Percentiles rank a stretch among this genome's conserved stretches.
phyloP scores from a whole-genome alignment of 2,113 vertebrate genomes.

The Chrysemys picta region DNA sequence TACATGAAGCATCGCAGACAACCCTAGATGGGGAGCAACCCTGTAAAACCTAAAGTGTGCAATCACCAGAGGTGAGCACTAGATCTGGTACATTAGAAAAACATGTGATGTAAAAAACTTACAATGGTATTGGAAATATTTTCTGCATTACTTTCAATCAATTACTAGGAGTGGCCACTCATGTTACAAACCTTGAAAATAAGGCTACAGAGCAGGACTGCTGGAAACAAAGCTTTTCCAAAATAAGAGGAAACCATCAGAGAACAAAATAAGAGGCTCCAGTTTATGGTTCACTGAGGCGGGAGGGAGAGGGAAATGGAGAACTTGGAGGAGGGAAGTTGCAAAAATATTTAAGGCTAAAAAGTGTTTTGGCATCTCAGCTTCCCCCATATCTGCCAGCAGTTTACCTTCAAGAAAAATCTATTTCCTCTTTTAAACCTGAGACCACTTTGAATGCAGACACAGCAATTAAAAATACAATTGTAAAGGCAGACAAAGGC shows the following conservation, averaged over 20 bases:
- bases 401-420: background rate
- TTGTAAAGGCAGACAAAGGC: background rate
- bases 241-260: background rate
- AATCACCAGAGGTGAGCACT: background rate
- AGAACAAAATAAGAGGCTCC: background rate
- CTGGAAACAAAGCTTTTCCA: background rate
- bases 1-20: background rate
- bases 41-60: background rate
- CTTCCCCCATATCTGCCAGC: background rate
- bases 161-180: background rate
- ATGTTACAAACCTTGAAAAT: background rate
- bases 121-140: too few species aligned
- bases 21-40: background rate
- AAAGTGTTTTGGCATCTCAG: background rate
- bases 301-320: background rate
- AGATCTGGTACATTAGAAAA: background rate
- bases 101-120: background rate
- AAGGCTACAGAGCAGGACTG: background rate
- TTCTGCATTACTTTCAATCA: too few species aligned
- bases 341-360: background rate
- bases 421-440: background rate
- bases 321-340: background rate
- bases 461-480: background rate
- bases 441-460: background rate
- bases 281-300: background rate